Conservation (phyloP, 1,140 invertebrate genomes). For the Drosophila pseudoobscura region DNA sequence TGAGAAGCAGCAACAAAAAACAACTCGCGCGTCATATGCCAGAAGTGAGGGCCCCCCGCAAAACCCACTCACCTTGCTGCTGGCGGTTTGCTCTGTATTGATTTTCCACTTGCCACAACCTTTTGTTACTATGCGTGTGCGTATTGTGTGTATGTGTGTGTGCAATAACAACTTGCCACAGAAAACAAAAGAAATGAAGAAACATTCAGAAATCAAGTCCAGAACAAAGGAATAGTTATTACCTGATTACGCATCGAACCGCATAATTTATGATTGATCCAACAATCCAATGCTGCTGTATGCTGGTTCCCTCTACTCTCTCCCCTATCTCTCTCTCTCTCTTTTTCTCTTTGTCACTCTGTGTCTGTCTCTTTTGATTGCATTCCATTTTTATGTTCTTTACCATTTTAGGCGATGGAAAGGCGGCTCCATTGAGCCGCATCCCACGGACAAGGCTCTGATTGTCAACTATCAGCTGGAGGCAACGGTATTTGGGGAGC, state of each 20-base stretch:
- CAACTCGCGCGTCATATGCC: slow-evolving; percentile 5
- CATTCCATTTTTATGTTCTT: slow-evolving; percentile 2
- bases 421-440: slow-evolving; percentile 93
- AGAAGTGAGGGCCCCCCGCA: slow-evolving; percentile 9
- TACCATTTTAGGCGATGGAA: slow-evolving; percentile 87
- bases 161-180: slow-evolving; percentile 19
- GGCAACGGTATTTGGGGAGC: slow-evolving; percentile 92
- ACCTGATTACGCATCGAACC: slow-evolving; percentile 56
- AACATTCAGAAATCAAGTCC: not conserved
- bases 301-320: not conserved
- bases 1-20: slow-evolving; percentile 13
- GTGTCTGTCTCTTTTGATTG: too few species aligned
- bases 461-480: slow-evolving; percentile 95
- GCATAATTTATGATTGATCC: slow-evolving; percentile 60
- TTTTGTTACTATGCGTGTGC: slow-evolving; percentile 32
- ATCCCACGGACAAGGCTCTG: slow-evolving; percentile 95
- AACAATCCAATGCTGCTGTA: slow-evolving; percentile 24
- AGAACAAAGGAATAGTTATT: slow-evolving; percentile 10
- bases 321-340: too few species aligned
- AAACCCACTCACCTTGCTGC: slow-evolving; percentile 59
- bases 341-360: too few species aligned
- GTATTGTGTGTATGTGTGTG: not conserved
- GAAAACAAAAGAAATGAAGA: slow-evolving; percentile 3
- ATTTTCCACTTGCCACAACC: slow-evolving; percentile 54
- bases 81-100: slow-evolving; percentile 49